Conservation (phyloP, 2,797 vertebrate species). For the Cottoperca gobio region DNA sequence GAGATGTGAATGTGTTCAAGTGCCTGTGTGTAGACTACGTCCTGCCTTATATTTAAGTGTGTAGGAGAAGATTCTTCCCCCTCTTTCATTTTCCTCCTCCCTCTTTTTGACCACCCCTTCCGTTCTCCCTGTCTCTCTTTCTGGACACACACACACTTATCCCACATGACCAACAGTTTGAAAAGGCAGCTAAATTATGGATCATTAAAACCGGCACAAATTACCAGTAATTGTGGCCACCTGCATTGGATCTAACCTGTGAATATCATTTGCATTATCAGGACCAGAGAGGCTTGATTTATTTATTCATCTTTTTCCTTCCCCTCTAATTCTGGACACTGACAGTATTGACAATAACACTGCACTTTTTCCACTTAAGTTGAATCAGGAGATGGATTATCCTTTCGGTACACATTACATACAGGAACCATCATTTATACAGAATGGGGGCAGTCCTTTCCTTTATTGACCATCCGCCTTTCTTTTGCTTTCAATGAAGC, state of each 20-base stretch:
- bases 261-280: constrained; percentile 83
- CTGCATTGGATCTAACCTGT: constrained; percentile 86
- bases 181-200: constrained; percentile 81
- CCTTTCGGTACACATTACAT: background rate
- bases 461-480: background rate
- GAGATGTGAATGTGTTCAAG: background rate
- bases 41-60: constrained; percentile 7
- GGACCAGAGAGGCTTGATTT: constrained; percentile 42
- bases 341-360: constrained; percentile 13
- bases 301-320: constrained; percentile 53
- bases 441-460: background rate
- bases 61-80: background rate
- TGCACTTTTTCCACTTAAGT: constrained; percentile 16
- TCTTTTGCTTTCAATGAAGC: background rate
- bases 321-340: constrained; percentile 27
- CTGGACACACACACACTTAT: constrained; percentile 41
- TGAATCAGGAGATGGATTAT: constrained; percentile 6
- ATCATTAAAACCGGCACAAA: constrained; percentile 88
- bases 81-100: constrained; percentile 2
- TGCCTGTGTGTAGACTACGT: background rate
- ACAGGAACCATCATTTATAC: constrained; percentile 1
- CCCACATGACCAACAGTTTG: constrained; percentile 61
- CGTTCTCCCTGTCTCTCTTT: background rate
- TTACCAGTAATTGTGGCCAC: constrained; percentile 89
- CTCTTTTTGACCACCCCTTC: constrained; percentile 3